Base-by-base conservation (phyloP, 2,888 invertebrate species). In the Alcis repandata region DNA sequence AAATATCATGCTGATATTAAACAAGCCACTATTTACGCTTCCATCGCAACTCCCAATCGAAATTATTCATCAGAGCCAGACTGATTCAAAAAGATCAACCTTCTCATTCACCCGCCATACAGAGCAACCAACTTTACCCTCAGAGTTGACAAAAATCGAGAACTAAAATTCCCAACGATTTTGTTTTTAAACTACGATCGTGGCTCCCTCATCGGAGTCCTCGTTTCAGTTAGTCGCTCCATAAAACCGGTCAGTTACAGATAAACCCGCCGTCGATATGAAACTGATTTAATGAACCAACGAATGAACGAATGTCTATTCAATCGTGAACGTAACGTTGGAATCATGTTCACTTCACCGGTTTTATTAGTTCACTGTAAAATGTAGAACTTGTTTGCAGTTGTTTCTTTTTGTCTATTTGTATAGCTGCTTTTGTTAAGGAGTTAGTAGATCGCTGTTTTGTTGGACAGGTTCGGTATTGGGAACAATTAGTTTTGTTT, bases 211-310 rank as follows among this genome's bases (percentile, higher is more conserved):
- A 9, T 19, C 1, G 2, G 38, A 11, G 20, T 51, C 2, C 8
- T n/a, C 2, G 20, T 4, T 19, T 51, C 36, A 20, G 13, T 51
- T 51, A 6, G 51, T 20, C 27, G 13, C 20, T 45, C 27, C 19
- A 65, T 65, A 60, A 63, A 56, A 58, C 51, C 52, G 53, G 46
- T 68, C 71, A 74, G 74, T 68, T 70, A 71, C 78, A 80, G 78
- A 84, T 85, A 79, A 79, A 81, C 75, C 71, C 68, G 17, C 57
- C 57, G 68, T 59, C 71, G 80, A 83, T 84, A 82, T 81, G 79
- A 81, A 84, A 84, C 82, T 82, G 85, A 84, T 86, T 86, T 85
- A 86, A 86, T 88, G 83, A 88, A 86, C 83, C 82, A 84, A 79
- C 78, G 84, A 87, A 82, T 80, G 84, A 83, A 82, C 78, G 82